Conservation (phyloP, 2,888 invertebrate genomes). For the Agriotes lineatus region DNA sequence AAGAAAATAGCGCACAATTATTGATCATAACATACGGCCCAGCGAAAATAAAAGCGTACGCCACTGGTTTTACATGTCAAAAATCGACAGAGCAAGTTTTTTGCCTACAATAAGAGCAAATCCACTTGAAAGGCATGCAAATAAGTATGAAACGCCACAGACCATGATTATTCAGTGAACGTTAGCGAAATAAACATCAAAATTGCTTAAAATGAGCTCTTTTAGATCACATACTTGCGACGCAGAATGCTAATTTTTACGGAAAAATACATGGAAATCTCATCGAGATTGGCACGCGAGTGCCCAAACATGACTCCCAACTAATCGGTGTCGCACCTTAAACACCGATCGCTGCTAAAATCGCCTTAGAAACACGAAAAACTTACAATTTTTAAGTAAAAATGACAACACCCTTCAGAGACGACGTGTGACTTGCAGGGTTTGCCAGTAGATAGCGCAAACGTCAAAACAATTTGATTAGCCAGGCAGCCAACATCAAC, state of each 20-base stretch:
- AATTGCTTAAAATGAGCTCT: slow-evolving; percentile 19
- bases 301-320: slow-evolving; percentile 35
- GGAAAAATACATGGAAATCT: slow-evolving; percentile 14
- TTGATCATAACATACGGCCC: not conserved
- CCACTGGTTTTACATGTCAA: slow-evolving; percentile 39
- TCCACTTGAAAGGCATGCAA: slow-evolving; percentile 1
- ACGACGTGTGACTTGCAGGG: slow-evolving; percentile 28
- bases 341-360: slow-evolving; percentile 36
- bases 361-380: slow-evolving; percentile 55
- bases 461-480: too few species aligned
- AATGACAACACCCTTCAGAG: slow-evolving; percentile 63
- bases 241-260: slow-evolving; percentile 36
- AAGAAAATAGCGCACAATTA: slow-evolving; percentile 11
- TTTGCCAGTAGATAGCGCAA: slow-evolving; percentile 34
- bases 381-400: slow-evolving; percentile 63
- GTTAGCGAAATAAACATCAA: slow-evolving; percentile 4
- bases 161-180: not conserved
- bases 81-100: slow-evolving; percentile 20
- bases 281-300: slow-evolving; percentile 8
- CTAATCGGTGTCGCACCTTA: slow-evolving; percentile 20
- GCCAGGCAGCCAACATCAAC: too few species aligned
- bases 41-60: slow-evolving; percentile 13
- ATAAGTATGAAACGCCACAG: slow-evolving; percentile 1
- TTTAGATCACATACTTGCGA: slow-evolving; percentile 38
- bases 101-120: slow-evolving; percentile 16